Conservation (phyloP, 2,888 invertebrate species). For the Ceraclea dissimilis region DNA sequence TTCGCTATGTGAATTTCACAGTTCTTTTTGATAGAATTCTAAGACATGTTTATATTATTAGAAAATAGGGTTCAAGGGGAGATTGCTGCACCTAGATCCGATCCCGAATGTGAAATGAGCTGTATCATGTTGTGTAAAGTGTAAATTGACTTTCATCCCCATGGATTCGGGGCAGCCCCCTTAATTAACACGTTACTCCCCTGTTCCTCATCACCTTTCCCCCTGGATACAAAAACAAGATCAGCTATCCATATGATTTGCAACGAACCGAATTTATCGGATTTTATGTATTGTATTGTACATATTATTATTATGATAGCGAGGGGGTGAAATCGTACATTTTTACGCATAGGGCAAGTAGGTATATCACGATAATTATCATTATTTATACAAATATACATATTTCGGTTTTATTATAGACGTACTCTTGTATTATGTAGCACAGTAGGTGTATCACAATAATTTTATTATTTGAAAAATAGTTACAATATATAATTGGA, state of each 20-base stretch:
- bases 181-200: conserved; percentile 46
- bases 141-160: conserved; percentile 59
- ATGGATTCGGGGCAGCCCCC: conserved; percentile 36
- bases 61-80: background rate
- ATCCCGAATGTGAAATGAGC: conserved; percentile 49
- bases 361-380: conserved; percentile 21
- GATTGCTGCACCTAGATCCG: background rate
- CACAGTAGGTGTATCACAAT: too few relatives aligned
- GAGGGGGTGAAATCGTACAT: background rate
- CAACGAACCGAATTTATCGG: conserved; percentile 16
- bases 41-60: too few relatives aligned
- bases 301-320: background rate
- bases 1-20: too few relatives aligned
- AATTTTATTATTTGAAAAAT: too few relatives aligned
- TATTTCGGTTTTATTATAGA: too few relatives aligned
- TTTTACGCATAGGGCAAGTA: conserved; percentile 17
- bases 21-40: too few relatives aligned
- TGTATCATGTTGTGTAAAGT: conserved; percentile 55
- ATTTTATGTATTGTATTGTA: conserved; percentile 3
- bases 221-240: background rate
- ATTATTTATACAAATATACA: conserved; percentile 5
- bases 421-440: too few relatives aligned
- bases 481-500: too few relatives aligned
- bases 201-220: background rate
- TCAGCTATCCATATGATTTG: conserved; percentile 8